A percentile compares a stretch with the other conserved stretches of the same genome.
phyloP scores from a whole-genome alignment of 2,888 invertebrate species.

The Adelognathus sp. region DNA sequence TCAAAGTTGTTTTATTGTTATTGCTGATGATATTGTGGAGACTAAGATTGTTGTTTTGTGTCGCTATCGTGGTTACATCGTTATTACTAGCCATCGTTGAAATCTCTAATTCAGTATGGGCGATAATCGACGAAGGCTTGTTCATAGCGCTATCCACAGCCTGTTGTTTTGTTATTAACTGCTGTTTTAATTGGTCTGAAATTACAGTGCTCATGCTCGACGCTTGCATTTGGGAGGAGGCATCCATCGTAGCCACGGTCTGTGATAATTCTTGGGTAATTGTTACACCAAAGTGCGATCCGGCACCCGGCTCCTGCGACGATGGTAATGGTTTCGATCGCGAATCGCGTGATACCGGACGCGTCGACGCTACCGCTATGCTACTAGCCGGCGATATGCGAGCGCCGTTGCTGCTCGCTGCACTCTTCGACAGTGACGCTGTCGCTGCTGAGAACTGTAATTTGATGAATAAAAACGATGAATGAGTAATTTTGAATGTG shows the following conservation, averaged over 20 bases:
- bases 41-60: too few relatives aligned
- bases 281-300: slow-evolving; percentile 65
- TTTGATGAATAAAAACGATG: background rate
- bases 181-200: slow-evolving; percentile 78
- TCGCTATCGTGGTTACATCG: slow-evolving; percentile 74
- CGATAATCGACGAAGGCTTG: slow-evolving; percentile 73
- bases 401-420: slow-evolving; percentile 74
- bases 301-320: slow-evolving; percentile 70
- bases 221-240: slow-evolving; percentile 56
- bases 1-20: slow-evolving; percentile 77
- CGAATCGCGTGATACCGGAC: slow-evolving; percentile 79
- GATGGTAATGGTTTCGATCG: slow-evolving; percentile 69
- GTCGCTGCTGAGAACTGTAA: slow-evolving; percentile 75
- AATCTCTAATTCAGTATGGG: slow-evolving; percentile 71
- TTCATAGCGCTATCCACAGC: slow-evolving; percentile 74
- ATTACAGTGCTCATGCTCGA: slow-evolving; percentile 75
- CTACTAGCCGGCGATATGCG: slow-evolving; percentile 84
- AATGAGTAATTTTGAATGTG: too few relatives aligned
- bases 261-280: too few relatives aligned
- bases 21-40: too few relatives aligned
- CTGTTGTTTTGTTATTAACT: slow-evolving; percentile 76
- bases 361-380: slow-evolving; percentile 81
- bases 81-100: slow-evolving; percentile 74
- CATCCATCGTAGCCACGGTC: too few relatives aligned
- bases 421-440: slow-evolving; percentile 74